Conservation (phyloP, 2,113 vertebrate genomes). For the Marmota flaviventris region DNA sequence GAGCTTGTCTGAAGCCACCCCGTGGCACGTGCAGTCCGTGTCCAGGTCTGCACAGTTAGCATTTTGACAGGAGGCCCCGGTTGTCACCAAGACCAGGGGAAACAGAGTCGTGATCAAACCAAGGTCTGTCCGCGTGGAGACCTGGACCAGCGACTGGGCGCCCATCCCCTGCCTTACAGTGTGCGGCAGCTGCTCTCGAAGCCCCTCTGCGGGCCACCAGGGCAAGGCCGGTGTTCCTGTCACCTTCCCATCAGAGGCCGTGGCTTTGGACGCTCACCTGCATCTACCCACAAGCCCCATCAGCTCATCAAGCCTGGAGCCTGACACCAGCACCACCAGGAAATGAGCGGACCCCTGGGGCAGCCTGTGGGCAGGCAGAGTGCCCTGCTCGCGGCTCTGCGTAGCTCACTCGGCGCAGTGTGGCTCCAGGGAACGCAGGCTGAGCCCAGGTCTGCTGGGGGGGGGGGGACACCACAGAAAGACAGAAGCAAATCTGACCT, state of each 20-base stretch:
- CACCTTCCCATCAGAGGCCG: too few relatives aligned
- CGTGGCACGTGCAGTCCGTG: fast-evolving
- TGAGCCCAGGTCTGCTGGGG: too few relatives aligned
- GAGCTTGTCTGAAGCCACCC: not conserved
- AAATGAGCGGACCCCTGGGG: not conserved
- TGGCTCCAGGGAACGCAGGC: not conserved
- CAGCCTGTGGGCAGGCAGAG: fast-evolving
- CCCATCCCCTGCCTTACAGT: fast-evolving
- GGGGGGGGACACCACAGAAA: fast-evolving
- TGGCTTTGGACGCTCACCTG: too few relatives aligned
- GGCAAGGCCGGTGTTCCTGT: not conserved
- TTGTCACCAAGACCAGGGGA: too few relatives aligned
- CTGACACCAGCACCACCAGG: fast-evolving
- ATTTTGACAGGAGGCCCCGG: fast-evolving
- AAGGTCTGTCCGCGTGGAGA: not conserved
- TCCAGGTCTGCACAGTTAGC: fast-evolving
- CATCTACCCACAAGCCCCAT: too few relatives aligned
- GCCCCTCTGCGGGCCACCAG: not conserved
- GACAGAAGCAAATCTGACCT: not conserved
- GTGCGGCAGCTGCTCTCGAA: not conserved
- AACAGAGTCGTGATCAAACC: fast-evolving
- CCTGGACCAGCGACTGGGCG: too few relatives aligned
- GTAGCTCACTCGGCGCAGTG: too few relatives aligned
- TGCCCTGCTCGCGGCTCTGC: fast-evolving
- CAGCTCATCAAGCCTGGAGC: too few relatives aligned